Percentiles rank a stretch among this genome's conserved stretches.
Evolutionary conservation across 2,113 vertebrate genomes (phyloP).

Genomic region (Acanthisitta chloris): DNA sequence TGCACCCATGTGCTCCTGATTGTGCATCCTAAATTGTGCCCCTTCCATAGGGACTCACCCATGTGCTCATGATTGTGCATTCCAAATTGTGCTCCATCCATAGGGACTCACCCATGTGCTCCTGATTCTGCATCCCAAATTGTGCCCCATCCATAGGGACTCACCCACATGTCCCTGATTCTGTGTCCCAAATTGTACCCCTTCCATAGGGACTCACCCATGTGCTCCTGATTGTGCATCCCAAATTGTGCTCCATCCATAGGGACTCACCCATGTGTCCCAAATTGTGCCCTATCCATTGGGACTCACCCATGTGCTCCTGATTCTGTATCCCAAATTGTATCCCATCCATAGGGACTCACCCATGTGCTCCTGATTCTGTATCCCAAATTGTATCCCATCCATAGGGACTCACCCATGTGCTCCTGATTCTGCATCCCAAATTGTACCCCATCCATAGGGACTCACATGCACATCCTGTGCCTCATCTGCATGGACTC

Average conservation of each 20-base stretch:
- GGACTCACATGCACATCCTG: too few relatives aligned
- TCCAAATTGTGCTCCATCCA: accelerated
- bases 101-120: neutral
- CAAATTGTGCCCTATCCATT: accelerated
- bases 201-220: accelerated
- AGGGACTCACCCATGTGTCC: neutral
- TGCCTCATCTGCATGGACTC: too few relatives aligned
- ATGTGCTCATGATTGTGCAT: accelerated
- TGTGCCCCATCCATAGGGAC: accelerated
- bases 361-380: too few relatives aligned
- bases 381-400: neutral
- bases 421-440: neutral
- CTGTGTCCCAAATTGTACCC: accelerated
- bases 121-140: neutral
- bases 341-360: accelerated
- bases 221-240: accelerated
- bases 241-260: neutral
- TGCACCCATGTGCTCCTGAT: neutral
- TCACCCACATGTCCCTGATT: neutral
- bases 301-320: neutral
- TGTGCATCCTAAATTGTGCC: neutral
- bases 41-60: neutral
- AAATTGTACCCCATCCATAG: neutral
- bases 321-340: neutral
- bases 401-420: neutral